Conservation (phyloP, 37 sponge, comb jelly and placozoan species). For the Bolinopsis microptera region DNA sequence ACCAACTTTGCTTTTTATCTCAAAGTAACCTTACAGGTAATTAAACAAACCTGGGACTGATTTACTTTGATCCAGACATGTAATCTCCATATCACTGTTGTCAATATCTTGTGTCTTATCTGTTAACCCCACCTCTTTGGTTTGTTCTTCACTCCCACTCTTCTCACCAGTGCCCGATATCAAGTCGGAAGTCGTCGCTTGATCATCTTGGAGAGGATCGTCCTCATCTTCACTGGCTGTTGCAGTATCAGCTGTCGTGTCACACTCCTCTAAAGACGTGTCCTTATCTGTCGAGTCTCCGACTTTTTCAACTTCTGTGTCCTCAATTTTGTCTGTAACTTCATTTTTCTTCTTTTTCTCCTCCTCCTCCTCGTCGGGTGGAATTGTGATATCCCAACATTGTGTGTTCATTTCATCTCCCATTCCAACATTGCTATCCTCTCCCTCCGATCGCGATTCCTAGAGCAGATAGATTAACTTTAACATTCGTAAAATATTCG, state of each 20-base stretch:
- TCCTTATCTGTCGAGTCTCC: neutral
- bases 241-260: neutral
- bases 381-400: neutral
- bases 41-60: neutral
- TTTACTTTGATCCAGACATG: neutral
- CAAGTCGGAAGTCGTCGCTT: too few relatives aligned
- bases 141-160: too few relatives aligned
- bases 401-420: constrained; percentile 10
- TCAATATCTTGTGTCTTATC: too few relatives aligned
- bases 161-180: too few relatives aligned
- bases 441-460: neutral
- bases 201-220: too few relatives aligned
- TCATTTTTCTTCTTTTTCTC: neutral
- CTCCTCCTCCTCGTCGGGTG: neutral
- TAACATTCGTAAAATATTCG: too few relatives aligned
- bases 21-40: neutral
- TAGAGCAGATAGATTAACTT: too few relatives aligned
- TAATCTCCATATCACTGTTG: constrained; percentile 17
- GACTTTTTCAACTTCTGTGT: neutral
- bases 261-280: neutral
- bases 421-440: neutral
- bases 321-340: neutral
- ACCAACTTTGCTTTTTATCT: too few relatives aligned
- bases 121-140: neutral
- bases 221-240: neutral